These are phyloP conservation scores for Eremophila alpestris DNA, from an alignment of 2,797 vertebrate genomes.

Conservation along the genomic window DNA sequence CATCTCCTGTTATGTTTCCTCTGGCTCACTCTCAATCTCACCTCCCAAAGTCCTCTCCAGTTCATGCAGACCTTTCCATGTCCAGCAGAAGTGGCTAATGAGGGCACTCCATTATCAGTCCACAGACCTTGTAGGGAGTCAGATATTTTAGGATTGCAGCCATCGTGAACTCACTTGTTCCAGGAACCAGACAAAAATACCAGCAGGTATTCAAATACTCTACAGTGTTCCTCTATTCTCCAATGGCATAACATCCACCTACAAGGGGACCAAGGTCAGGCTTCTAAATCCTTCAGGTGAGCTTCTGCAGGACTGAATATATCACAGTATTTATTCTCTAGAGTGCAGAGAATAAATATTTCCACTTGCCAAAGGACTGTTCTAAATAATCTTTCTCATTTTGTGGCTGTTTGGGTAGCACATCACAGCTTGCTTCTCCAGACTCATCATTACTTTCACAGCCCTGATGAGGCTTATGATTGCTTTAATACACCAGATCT, in stretches of 20 bases:
- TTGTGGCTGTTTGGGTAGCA: background rate
- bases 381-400: conserved; percentile 31
- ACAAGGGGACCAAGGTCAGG: background rate
- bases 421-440: conserved; percentile 43
- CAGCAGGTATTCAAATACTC: background rate
- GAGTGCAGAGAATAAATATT: background rate
- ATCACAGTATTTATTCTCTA: background rate
- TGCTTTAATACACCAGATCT: conserved; percentile 40
- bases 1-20: background rate
- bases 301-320: background rate
- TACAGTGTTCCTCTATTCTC: background rate
- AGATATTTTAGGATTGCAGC: background rate
- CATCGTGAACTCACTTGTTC: background rate
- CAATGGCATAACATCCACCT: background rate
- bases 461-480: conserved; percentile 35
- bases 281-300: background rate
- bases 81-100: background rate
- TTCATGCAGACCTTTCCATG: fast-evolving
- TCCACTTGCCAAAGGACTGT: background rate
- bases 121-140: background rate
- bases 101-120: background rate
- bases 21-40: background rate
- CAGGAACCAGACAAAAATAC: background rate
- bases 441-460: conserved; percentile 30
- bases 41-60: background rate